phyloP scores from a whole-genome alignment of 2,888 invertebrate genomes.

The Heliconius ismenius region DNA sequence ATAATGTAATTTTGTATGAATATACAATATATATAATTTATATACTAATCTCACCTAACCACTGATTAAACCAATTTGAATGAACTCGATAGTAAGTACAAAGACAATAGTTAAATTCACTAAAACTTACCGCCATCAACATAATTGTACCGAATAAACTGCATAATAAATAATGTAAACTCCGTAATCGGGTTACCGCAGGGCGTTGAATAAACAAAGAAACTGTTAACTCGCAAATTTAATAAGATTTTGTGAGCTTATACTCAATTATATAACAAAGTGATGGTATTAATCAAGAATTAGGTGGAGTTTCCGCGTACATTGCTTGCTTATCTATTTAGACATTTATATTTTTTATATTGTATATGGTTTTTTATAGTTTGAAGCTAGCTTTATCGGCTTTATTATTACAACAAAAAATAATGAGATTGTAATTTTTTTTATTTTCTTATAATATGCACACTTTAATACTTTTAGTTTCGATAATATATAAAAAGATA shows the following conservation, averaged over 20 bases:
- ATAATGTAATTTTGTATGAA: too few species aligned
- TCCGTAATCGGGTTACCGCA: slow-evolving; percentile 58
- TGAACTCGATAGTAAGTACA: slow-evolving; percentile 25
- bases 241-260: slow-evolving; percentile 29
- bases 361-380: not conserved
- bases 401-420: not conserved
- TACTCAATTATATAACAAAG: slow-evolving; percentile 30
- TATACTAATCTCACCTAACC: not conserved
- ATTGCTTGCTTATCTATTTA: not conserved
- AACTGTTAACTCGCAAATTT: slow-evolving; percentile 41
- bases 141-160: slow-evolving; percentile 56
- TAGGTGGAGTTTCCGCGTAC: not conserved
- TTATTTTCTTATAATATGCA: not conserved
- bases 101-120: slow-evolving; percentile 37
- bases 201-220: slow-evolving; percentile 48
- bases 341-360: not conserved
- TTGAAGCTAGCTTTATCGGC: not conserved
- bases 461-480: not conserved
- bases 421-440: too few species aligned
- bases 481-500: too few species aligned
- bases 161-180: slow-evolving; percentile 65
- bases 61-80: slow-evolving; percentile 36
- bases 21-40: not conserved
- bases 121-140: slow-evolving; percentile 45
- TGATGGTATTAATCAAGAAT: slow-evolving; percentile 18